Conservation (phyloP, 2,113 vertebrate genomes). For the Sterrhoptilus dennistouni region DNA sequence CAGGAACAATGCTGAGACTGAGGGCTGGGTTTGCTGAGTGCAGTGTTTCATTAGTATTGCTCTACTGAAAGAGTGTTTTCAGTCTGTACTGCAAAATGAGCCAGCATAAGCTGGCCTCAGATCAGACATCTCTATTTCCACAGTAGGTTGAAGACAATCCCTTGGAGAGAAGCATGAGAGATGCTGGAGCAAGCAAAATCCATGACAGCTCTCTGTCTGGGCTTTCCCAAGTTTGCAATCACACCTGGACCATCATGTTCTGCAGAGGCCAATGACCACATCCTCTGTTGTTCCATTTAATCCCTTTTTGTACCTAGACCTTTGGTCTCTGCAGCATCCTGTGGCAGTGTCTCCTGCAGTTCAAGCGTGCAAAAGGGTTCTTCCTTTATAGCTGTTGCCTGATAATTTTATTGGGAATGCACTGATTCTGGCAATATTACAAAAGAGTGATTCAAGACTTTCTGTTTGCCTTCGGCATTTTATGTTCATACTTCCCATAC, state of each 20-base stretch:
- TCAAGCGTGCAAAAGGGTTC: background rate
- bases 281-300: background rate
- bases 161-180: background rate
- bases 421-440: background rate
- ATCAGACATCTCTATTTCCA: background rate
- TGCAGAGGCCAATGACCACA: accelerated
- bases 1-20: background rate
- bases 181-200: background rate
- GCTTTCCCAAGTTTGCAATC: accelerated
- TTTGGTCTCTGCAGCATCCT: background rate
- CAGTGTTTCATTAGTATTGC: background rate
- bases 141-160: background rate
- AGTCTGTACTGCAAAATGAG: background rate
- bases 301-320: background rate
- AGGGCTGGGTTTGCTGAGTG: background rate
- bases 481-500: background rate
- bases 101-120: background rate
- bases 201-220: background rate
- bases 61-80: background rate
- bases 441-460: background rate
- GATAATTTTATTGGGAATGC: background rate
- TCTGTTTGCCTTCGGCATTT: background rate
- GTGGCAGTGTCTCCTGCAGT: background rate
- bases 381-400: background rate
- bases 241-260: background rate